Percentiles rank a stretch among this genome's conserved stretches.
Evolutionary conservation across 2,113 vertebrate genomes (phyloP).

Genomic region (Phylloscopus trochilus): DNA sequence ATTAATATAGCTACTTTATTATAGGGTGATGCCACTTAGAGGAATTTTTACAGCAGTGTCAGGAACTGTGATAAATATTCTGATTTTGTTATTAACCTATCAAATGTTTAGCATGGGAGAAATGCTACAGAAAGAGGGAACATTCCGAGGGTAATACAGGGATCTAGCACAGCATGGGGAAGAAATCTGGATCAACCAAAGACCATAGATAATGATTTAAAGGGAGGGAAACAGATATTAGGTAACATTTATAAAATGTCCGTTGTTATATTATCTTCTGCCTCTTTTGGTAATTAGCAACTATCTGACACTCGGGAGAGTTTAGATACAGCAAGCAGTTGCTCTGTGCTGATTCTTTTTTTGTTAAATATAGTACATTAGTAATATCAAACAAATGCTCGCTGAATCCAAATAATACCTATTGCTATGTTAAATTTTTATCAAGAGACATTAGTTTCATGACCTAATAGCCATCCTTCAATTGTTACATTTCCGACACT

Average conservation of each 20-base stretch:
- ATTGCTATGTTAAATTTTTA: neutral
- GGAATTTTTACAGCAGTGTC: neutral
- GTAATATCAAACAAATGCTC: neutral
- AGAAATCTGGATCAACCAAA: neutral
- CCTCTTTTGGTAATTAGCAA: neutral
- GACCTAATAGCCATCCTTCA: neutral
- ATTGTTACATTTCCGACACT: neutral
- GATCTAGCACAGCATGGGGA: too few species aligned
- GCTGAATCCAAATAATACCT: neutral
- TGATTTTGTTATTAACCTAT: neutral
- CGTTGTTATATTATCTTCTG: neutral
- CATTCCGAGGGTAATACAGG: neutral
- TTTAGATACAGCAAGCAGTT: neutral
- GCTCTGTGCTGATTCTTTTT: neutral
- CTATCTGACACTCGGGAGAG: neutral
- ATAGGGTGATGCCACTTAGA: neutral
- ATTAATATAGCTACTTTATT: neutral
- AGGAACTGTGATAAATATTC: neutral
- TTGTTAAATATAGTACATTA: neutral
- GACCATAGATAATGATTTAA: neutral
- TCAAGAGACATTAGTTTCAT: neutral
- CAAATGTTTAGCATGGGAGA: neutral
- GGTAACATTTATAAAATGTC: neutral
- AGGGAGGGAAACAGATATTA: neutral
- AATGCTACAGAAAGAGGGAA: neutral